These are phyloP conservation scores for Scomber scombrus DNA, from an alignment of 2,113 vertebrate genomes.

Conservation along the genomic window DNA sequence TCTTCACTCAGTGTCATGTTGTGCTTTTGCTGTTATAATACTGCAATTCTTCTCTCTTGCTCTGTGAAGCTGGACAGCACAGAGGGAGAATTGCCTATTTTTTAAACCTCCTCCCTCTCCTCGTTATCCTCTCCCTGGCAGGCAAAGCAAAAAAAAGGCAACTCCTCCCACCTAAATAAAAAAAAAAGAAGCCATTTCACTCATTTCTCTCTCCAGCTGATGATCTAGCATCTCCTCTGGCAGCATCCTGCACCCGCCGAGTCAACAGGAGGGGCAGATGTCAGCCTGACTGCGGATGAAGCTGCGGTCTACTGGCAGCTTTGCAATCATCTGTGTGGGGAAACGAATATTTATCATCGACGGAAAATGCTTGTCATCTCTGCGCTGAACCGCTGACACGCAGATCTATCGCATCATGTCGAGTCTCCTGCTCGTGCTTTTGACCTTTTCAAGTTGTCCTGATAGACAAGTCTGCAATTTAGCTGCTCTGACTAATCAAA, in stretches of 20 bases:
- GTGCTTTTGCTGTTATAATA: neutral
- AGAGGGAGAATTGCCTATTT: neutral
- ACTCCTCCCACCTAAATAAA: conserved; percentile 29
- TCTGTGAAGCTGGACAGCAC: neutral
- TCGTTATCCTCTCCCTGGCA: conserved; percentile 5
- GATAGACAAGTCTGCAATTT: conserved; percentile 21
- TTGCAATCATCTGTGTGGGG: conserved; percentile 48
- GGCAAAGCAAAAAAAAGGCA: neutral
- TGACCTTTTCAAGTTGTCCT: conserved; percentile 40
- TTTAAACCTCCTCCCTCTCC: neutral
- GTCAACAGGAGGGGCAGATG: conserved; percentile 53
- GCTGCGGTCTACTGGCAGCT: conserved; percentile 46
- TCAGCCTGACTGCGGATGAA: conserved; percentile 41
- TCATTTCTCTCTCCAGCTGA: conserved; percentile 35
- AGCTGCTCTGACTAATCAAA: conserved; percentile 24
- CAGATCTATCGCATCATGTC: conserved; percentile 23
- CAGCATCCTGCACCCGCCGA: conserved; percentile 15
- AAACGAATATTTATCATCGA: conserved; percentile 43
- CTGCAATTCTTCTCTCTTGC: neutral
- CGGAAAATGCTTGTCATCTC: conserved; percentile 57
- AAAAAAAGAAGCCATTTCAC: conserved; percentile 12
- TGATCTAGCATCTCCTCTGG: conserved; percentile 41
- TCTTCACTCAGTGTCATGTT: neutral
- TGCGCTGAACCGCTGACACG: conserved; percentile 22
- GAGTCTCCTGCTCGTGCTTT: conserved; percentile 9